Conservation (phyloP, 2,113 vertebrate species). For the Ibidorhyncha struthersii region DNA sequence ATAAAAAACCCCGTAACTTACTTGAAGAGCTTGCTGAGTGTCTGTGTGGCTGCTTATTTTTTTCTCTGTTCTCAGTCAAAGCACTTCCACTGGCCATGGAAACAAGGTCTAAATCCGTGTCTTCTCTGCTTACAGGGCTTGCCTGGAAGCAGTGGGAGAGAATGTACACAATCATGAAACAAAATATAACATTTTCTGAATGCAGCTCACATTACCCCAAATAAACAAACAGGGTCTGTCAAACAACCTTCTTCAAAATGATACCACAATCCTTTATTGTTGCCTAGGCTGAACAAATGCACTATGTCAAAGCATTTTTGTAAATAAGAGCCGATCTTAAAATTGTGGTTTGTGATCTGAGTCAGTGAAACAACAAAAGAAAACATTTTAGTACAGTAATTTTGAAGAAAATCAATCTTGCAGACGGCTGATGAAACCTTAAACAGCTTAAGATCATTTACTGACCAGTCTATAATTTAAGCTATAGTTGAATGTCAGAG, state of each 20-base stretch:
- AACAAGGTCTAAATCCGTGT: slow-evolving; percentile 79
- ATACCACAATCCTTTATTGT: slow-evolving; percentile 82
- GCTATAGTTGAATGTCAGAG: slow-evolving; percentile 71
- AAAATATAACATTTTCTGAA: slow-evolving; percentile 84
- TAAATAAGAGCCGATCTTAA: slow-evolving; percentile 83
- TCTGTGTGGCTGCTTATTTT: slow-evolving; percentile 75
- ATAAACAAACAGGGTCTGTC: slow-evolving; percentile 84
- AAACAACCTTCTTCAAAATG: slow-evolving; percentile 83
- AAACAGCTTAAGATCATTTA: slow-evolving; percentile 81
- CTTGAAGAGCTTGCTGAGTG: slow-evolving; percentile 77
- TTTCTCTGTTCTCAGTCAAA: slow-evolving; percentile 78
- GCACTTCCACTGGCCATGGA: slow-evolving; percentile 75
- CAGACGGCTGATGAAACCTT: slow-evolving; percentile 77
- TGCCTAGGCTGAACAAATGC: slow-evolving; percentile 80
- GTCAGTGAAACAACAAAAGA: slow-evolving; percentile 80
- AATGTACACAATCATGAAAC: slow-evolving; percentile 85
- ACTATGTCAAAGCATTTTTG: slow-evolving; percentile 83
- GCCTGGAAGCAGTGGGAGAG: slow-evolving; percentile 84
- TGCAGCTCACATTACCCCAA: slow-evolving; percentile 82
- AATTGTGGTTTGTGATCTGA: slow-evolving; percentile 82
- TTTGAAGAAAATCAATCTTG: slow-evolving; percentile 80
- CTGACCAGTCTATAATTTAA: slow-evolving; percentile 77
- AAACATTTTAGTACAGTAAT: slow-evolving; percentile 83
- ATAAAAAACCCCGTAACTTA: slow-evolving; percentile 81
- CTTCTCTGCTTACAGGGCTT: slow-evolving; percentile 81